Conservation (phyloP, 2,113 vertebrate genomes). For the Trichechus manatus region DNA sequence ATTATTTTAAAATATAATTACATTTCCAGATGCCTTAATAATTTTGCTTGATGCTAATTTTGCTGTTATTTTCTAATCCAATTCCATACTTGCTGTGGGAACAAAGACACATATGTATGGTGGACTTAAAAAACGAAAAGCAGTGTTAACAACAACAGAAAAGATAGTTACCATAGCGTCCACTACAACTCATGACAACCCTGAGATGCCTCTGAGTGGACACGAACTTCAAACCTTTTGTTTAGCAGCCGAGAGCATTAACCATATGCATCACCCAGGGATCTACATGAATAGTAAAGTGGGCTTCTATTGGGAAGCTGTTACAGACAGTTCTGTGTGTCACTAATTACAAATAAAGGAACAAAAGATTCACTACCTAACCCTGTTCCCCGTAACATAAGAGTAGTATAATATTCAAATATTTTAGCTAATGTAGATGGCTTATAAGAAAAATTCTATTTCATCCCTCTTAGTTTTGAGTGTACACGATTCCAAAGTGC, state of each 20-base stretch:
- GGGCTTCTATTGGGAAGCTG: background rate
- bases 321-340: background rate
- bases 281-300: background rate
- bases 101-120: accelerated
- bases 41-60: background rate
- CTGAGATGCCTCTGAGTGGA: background rate
- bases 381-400: background rate
- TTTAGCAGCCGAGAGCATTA: too few relatives aligned
- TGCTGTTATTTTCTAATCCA: background rate
- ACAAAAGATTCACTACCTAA: background rate
- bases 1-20: background rate
- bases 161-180: background rate
- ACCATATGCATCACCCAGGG: too few relatives aligned
- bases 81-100: background rate
- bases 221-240: too few relatives aligned
- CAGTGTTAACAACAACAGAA: background rate
- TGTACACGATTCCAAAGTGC: background rate
- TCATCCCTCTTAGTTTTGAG: background rate
- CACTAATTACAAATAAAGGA: background rate
- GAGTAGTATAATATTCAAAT: background rate
- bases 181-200: background rate
- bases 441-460: slow-evolving; percentile 6
- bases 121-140: background rate
- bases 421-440: background rate
- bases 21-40: background rate